Percentiles rank a stretch among this genome's conserved stretches.
These are phyloP conservation scores for Pogonocherus hispidulus DNA, from an alignment of 2,888 invertebrate genomes.

Conservation along the genomic window DNA sequence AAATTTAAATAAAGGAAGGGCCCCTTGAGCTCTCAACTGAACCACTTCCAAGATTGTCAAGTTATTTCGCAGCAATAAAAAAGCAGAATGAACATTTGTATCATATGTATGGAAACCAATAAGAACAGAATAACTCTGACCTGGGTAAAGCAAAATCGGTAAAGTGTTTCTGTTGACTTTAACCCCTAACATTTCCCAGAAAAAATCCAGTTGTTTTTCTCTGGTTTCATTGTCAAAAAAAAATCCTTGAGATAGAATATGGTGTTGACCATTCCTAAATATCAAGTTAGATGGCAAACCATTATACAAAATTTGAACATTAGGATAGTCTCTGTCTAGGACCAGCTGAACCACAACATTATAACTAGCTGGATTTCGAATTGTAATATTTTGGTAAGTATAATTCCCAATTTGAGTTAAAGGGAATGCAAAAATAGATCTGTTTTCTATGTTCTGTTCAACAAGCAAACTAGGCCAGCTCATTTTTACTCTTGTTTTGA, in stretches of 20 bases:
- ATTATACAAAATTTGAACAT: conserved; percentile 71
- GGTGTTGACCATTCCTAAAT: conserved; percentile 46
- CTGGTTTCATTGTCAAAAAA: conserved; percentile 48
- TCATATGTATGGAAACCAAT: conserved; percentile 70
- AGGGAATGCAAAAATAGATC: conserved; percentile 75
- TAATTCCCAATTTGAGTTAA: conserved; percentile 82
- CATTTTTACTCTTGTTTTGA: conserved; percentile 77
- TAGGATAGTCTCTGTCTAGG: conserved; percentile 79
- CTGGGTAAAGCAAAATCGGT: conserved; percentile 74
- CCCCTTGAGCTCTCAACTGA: conserved; percentile 87
- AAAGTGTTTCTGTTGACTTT: conserved; percentile 70
- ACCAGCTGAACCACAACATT: conserved; percentile 80
- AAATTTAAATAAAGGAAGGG: conserved; percentile 88
- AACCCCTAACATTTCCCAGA: conserved; percentile 52
- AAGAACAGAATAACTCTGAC: conserved; percentile 69
- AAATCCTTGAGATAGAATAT: conserved; percentile 42
- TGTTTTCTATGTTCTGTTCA: conserved; percentile 64
- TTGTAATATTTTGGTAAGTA: conserved; percentile 75
- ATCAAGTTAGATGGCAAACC: conserved; percentile 68
- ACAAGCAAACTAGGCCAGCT: conserved; percentile 76
- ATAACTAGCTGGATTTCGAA: conserved; percentile 82
- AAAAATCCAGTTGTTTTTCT: conserved; percentile 37
- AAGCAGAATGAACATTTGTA: conserved; percentile 68
- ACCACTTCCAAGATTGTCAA: conserved; percentile 91
- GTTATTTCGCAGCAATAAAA: conserved; percentile 85